Evolutionary conservation across 2,888 invertebrate species (phyloP).

Genomic region (Zonitis immaculata): DNA sequence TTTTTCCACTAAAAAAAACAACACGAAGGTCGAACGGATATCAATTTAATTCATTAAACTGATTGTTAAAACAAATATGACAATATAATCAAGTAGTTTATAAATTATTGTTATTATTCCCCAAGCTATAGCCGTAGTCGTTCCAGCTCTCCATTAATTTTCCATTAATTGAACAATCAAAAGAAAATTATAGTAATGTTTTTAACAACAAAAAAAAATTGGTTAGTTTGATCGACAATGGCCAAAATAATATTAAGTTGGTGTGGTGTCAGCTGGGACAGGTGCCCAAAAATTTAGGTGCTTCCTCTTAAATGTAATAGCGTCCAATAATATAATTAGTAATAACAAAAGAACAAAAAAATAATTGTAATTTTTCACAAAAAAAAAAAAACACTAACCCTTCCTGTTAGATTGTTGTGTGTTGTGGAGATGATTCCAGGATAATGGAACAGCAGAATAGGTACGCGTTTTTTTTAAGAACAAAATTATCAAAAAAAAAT

Average conservation of each 20-base stretch:
- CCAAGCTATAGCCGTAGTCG: constrained; percentile 15
- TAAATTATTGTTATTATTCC: constrained; percentile 16
- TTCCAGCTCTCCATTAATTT: neutral
- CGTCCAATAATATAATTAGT: constrained; percentile 25
- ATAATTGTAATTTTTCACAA: constrained; percentile 19
- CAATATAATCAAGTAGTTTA: constrained; percentile 17
- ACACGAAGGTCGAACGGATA: neutral
- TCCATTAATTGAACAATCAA: neutral
- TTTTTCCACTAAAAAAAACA: neutral
- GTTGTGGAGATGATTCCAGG: constrained; percentile 31
- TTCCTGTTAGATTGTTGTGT: constrained; percentile 12
- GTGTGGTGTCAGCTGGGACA: constrained; percentile 52
- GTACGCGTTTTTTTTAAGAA: constrained; percentile 37
- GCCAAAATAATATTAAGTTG: constrained; percentile 31
- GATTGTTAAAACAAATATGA: constrained; percentile 17
- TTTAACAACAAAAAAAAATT: neutral
- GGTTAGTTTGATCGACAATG: neutral
- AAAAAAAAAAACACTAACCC: too few species aligned
- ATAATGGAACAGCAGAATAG: constrained; percentile 34
- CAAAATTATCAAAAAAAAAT: too few species aligned
- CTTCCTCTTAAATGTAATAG: constrained; percentile 29
- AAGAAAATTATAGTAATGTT: neutral
- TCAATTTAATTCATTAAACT: constrained; percentile 4
- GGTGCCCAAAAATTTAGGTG: constrained; percentile 41
- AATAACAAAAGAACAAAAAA: constrained; percentile 6